Conservation (phyloP, 2,888 invertebrate genomes). For the Cepaea hortensis region DNA sequence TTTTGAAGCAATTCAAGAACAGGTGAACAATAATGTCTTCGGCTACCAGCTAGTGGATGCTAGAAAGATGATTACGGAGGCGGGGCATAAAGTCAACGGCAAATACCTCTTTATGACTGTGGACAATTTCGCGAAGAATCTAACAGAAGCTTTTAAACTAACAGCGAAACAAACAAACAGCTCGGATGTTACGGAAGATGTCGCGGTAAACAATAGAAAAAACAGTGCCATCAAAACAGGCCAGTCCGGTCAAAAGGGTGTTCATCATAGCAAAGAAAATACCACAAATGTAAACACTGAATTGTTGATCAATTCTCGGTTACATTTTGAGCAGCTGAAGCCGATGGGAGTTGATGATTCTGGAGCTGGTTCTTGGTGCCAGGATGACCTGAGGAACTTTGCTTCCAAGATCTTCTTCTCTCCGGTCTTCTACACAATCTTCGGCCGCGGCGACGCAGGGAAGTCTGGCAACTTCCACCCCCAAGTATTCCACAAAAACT, state of each 20-base stretch:
- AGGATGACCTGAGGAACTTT: conserved; percentile 70
- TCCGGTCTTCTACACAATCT: conserved; percentile 75
- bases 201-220: conserved; percentile 43
- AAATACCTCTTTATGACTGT: conserved; percentile 65
- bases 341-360: background rate
- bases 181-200: background rate
- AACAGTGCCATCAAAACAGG: background rate
- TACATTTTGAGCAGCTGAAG: background rate
- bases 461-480: conserved; percentile 68
- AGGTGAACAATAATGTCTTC: conserved; percentile 76
- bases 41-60: conserved; percentile 72
- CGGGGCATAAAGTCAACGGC: conserved; percentile 73
- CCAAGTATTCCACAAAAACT: conserved; percentile 69
- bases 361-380: conserved; percentile 56
- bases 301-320: background rate
- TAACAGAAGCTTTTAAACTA: conserved; percentile 62
- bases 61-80: conserved; percentile 74
- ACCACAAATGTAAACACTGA: background rate
- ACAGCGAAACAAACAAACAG: conserved; percentile 42
- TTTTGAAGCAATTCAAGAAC: conserved; percentile 75
- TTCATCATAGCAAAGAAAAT: background rate
- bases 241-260: background rate
- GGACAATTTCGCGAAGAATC: conserved; percentile 67
- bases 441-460: conserved; percentile 64
- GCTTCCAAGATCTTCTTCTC: conserved; percentile 73